Evolutionary conservation across 2,113 vertebrate species (phyloP).

Genomic region (Semnopithecus entellus): DNA sequence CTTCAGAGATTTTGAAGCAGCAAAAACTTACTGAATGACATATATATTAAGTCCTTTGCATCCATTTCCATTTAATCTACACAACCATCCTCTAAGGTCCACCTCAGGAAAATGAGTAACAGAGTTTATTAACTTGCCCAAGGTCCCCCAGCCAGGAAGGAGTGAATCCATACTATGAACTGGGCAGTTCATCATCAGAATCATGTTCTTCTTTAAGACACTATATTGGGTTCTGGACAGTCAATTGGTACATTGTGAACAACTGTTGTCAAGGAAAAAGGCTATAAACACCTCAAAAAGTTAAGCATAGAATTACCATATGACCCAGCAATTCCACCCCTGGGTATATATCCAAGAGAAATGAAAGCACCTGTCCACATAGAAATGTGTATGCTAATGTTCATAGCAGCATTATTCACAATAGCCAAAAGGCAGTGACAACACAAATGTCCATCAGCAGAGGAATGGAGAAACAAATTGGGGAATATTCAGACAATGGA

Average conservation of each 20-base stretch:
- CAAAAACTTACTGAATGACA: not conserved
- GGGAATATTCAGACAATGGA: fast-evolving
- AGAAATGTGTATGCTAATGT: not conserved
- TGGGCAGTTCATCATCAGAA: not conserved
- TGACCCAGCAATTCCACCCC: not conserved
- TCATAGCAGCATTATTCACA: not conserved
- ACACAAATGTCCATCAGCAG: not conserved
- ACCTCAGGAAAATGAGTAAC: not conserved
- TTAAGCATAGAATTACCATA: not conserved
- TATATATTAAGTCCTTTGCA: not conserved
- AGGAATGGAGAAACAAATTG: not conserved
- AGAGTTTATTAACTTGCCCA: not conserved
- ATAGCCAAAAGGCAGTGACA: not conserved
- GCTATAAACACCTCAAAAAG: not conserved
- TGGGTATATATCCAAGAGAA: not conserved
- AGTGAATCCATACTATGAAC: not conserved
- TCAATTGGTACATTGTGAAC: not conserved
- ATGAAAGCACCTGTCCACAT: not conserved
- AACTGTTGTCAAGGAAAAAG: not conserved
- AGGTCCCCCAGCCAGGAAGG: not conserved
- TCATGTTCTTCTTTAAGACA: not conserved
- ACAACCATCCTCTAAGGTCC: not conserved
- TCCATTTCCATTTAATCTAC: not conserved
- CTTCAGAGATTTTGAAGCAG: not conserved
- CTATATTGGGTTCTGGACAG: not conserved